Conservation (phyloP, 2,888 invertebrate species). For the Nineta flava region DNA sequence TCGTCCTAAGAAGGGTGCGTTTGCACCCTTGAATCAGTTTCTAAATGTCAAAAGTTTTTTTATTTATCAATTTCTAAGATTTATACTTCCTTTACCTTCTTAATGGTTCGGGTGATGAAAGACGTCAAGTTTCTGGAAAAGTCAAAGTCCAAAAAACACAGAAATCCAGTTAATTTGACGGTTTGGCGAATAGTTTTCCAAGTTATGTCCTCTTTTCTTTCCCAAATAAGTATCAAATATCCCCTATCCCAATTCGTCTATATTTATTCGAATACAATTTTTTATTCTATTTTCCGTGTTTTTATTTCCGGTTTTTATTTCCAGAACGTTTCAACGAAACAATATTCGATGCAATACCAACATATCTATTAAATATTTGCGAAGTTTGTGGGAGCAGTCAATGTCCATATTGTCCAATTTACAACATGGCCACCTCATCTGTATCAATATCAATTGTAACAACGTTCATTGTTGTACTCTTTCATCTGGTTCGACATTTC, state of each 20-base stretch:
- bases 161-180: too few relatives aligned
- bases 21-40: too few relatives aligned
- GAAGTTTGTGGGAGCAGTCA: constrained; percentile 90
- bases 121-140: too few relatives aligned
- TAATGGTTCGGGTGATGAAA: too few relatives aligned
- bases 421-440: constrained; percentile 42
- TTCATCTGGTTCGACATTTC: constrained; percentile 18
- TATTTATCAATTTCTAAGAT: too few relatives aligned
- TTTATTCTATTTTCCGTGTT: constrained; percentile 4
- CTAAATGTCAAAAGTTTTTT: too few relatives aligned
- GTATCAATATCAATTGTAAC: constrained; percentile 19
- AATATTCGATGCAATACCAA: constrained; percentile 73
- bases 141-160: too few relatives aligned
- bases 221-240: not conserved
- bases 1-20: too few relatives aligned
- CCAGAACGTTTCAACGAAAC: constrained; percentile 84
- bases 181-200: too few relatives aligned
- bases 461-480: constrained; percentile 15
- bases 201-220: too few relatives aligned
- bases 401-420: constrained; percentile 82
- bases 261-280: not conserved
- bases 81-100: too few relatives aligned
- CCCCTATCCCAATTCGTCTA: not conserved
- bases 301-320: constrained; percentile 18
- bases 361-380: constrained; percentile 78